Evolutionary conservation across 2,888 invertebrate genomes (phyloP), one percentile per base, ranked within the genome.

Genomic region (Horisme vitalbata): DNA sequence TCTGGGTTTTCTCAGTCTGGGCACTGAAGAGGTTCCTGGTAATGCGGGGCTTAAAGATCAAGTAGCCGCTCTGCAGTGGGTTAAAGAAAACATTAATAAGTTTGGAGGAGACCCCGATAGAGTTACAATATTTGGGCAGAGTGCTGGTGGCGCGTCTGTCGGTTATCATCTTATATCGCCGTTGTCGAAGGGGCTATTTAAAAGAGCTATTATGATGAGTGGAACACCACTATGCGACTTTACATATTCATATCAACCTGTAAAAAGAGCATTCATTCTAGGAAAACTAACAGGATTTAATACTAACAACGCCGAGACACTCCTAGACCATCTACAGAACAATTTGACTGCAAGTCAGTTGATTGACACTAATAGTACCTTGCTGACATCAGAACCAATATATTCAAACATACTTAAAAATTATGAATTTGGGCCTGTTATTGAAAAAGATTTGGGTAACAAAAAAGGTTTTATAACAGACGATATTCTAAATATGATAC

Each of bases 161-260:
- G 18, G 15, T 0, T 36, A 45, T 9, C 81, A 80, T 41, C 44
- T 79, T 4, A 38, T 79, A 5, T 83, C 83, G 1, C 78, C 79
- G 0, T 75, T 80, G 74, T 71, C 70, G 12, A 75, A 69, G 60
- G 79, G 78, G 0, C 47, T 83, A 1, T 82, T 80, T 15, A 67
- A 61, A 24, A 69, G 76, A 52, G 72, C 87, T 4, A 94, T 94
- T 27, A 88, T 92, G 0, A 92, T 94, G 63, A 94, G 94, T 60
- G 94, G 94, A 0, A 91, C 91, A 0, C 83, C 91, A 2, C 77
- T 91, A 18, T 87, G 88, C 60, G 83, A 88, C 0, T 93, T 33
- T 10, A 14, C 9, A 9, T 27, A 15, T 92, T 92, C 37, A 0
- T 51, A 36, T 4, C 45, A 92, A 8, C 90, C 91, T 0, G 83